Base-by-base conservation (phyloP, 2,888 invertebrate species). In the Xanthorhoe spadicearia region DNA sequence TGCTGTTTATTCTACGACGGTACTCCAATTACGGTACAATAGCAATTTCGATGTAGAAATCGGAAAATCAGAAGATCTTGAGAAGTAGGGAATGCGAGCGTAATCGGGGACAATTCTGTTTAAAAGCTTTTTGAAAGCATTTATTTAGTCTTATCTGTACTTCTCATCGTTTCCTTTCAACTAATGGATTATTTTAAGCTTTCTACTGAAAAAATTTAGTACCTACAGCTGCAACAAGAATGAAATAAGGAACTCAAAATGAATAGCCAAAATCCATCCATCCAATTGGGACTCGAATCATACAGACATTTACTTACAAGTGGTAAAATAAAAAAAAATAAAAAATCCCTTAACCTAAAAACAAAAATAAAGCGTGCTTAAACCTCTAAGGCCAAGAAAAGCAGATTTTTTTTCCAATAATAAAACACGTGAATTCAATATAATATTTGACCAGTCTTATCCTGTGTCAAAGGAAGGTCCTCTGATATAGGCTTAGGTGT, bases 401-500 rank as follows among this genome's bases (percentile, higher is more conserved):
- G 13, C 13, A 13, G 2, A 4, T 61, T 55, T 48, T 56, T 50
- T 52, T 13, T n/a, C 43, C 23, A 23, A 15, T 10, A 50, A 70
- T 63, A 61, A 63, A 65, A 60, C 62, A 63, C 46, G 63, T 65
- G 63, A 49, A 63, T 63, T 66, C 70, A 67, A 72, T 72, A 70
- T 64, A 58, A 64, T 71, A 73, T 71, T 69, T 63, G 68, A 60
- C 49, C 57, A 59, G 46, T 54, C 57, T 43, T 62, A 67, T 70
- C 73, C 70, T 57, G 64, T 72, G 71, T 75, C 72, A 73, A 75
- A 75, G 69, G 72, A 72, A 67, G 65, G 68, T 72, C 67, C 63
- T 54, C 56, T 59, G 70, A 68, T 72, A 66, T 68, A 70, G 68
- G 61, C 70, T 71, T 48, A 15, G 15, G 48, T 13, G 13, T 72